Conservation (phyloP, 2,113 vertebrate genomes). For the Thunnus maccoyii region DNA sequence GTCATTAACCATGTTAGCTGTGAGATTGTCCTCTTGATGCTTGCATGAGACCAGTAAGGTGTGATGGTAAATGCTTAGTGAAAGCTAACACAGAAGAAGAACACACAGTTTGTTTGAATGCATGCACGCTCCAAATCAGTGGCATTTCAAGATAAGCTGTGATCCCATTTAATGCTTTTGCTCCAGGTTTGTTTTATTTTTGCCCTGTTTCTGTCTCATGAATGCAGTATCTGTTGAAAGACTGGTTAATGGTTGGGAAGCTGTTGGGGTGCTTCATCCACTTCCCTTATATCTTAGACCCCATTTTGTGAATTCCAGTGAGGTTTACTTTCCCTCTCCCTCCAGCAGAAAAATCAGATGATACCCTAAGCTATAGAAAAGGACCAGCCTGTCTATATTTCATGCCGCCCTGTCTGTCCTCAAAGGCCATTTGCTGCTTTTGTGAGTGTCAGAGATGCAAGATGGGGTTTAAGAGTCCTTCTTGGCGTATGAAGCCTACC, state of each 20-base stretch:
- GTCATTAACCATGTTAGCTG: background rate
- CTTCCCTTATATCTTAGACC: slow-evolving; percentile 1
- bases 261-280: background rate
- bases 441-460: slow-evolving; percentile 62
- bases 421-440: slow-evolving; percentile 58
- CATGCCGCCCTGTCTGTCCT: slow-evolving; percentile 42
- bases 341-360: slow-evolving; percentile 2
- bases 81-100: background rate
- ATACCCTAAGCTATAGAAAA: slow-evolving; percentile 34
- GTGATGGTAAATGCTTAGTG: background rate
- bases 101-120: background rate
- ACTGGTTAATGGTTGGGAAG: background rate
- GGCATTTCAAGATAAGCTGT: background rate
- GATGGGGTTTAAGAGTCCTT: slow-evolving; percentile 63
- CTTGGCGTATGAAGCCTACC: slow-evolving; percentile 42
- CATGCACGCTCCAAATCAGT: background rate
- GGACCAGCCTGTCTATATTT: slow-evolving; percentile 42
- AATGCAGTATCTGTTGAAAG: background rate
- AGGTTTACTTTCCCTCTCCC: slow-evolving; percentile 2
- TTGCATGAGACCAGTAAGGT: background rate
- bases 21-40: background rate
- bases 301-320: slow-evolving; percentile 33
- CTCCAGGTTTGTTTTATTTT: background rate
- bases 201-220: slow-evolving; percentile 4
- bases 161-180: background rate